Base-by-base conservation (phyloP, 1,140 invertebrate species). In the Sitobion miscanthi region DNA sequence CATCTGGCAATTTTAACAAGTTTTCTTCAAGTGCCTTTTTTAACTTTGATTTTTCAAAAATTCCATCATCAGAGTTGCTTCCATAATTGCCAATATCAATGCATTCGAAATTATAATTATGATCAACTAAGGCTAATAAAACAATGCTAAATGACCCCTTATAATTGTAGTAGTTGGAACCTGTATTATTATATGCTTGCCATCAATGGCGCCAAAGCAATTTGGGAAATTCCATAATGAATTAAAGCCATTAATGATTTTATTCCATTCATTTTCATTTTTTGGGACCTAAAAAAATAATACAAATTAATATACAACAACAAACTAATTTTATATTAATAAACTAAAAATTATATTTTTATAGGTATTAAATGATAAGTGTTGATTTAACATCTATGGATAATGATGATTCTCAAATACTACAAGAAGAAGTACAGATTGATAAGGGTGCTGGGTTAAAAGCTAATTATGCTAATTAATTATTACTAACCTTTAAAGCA, bases 111-210 rank as follows among this genome's bases (percentile, higher is more conserved):
- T 57, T 94, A 54, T 93, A 94, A 57, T 88, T 90, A 42, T 92
- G 87, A 42, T 94, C 93, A 62, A 83, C 52, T 45, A 93, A 11
- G 1, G 85, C 85, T 49, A 87, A 96, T 94, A 69, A 96, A 54
- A 54, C 95, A 83, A 96, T 95, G 49, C 95, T 95, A 94, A 95
- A 96, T 94, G 94, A 95, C 2, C 94, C 87, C 94, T 96, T 96
- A 90, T 96, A 95, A 94, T 96, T 96, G 90, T 94, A 95, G 94
- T 94, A 96, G 25, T 94, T 69, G 20, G 95, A 94, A 54, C 95
- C 95, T 90, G 94, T 94, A 94, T 92, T 3, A 85, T 21, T 2
- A 95, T 90, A 93, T 94, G 94, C 77, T 95, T 95, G 8, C 95
- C 94, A 94, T 95, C 95, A 54, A 54, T 54, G 20, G 20, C n/a